These are phyloP conservation scores for Trogon melanurus DNA, from an alignment of 2,113 vertebrate species.

Conservation along the genomic window DNA sequence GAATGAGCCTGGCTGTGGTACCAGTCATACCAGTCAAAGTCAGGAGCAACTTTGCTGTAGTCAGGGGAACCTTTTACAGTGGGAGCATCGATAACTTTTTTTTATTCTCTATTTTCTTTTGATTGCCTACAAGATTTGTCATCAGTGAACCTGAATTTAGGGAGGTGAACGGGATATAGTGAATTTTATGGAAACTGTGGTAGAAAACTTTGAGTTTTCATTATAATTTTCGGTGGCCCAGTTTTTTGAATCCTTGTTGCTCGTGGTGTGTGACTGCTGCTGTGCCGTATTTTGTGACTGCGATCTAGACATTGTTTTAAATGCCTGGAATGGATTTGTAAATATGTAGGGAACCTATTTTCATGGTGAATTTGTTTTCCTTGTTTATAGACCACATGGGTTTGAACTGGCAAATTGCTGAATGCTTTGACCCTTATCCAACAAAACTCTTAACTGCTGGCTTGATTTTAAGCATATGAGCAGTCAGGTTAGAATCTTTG, in stretches of 20 bases:
- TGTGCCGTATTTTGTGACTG: background rate
- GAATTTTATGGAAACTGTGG: background rate
- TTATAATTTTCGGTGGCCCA: background rate
- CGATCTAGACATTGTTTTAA: background rate
- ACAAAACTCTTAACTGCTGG: background rate
- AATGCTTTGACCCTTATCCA: background rate
- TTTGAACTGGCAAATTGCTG: slow-evolving; percentile 24
- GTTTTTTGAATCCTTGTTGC: background rate
- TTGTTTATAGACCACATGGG: background rate
- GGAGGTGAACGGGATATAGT: background rate
- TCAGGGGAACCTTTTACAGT: background rate
- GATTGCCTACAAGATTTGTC: background rate
- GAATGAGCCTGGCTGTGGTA: background rate
- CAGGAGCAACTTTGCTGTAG: background rate
- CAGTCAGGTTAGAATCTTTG: background rate
- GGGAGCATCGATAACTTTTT: background rate
- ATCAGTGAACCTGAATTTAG: background rate
- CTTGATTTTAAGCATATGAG: slow-evolving; percentile 8
- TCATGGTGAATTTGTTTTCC: slow-evolving; percentile 31
- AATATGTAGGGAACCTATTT: background rate
- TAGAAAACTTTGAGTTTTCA: background rate
- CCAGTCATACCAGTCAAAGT: background rate
- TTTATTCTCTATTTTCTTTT: background rate
- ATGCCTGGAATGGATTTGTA: background rate
- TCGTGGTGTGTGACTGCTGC: background rate